phyloP scores from a whole-genome alignment of 1,140 invertebrate genomes.

The Drosophila nigromelanica region DNA sequence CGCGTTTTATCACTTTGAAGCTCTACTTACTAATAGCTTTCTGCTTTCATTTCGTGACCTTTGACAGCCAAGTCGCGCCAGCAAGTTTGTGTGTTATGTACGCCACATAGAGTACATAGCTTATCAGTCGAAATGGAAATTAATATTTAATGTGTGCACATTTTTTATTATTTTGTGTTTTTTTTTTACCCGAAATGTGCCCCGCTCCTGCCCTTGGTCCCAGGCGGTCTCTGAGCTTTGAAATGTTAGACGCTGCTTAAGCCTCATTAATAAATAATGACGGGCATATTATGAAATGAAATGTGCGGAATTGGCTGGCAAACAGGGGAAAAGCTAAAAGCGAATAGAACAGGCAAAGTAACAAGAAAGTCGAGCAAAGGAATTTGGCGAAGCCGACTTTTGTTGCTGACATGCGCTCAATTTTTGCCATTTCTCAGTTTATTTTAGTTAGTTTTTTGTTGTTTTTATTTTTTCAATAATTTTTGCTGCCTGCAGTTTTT shows the following conservation, averaged over 20 bases:
- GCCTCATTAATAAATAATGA: slow-evolving; percentile 81
- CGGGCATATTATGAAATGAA: slow-evolving; percentile 43
- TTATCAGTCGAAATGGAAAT: slow-evolving; percentile 81
- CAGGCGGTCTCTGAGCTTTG: slow-evolving; percentile 45
- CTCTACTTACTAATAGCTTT: no score
- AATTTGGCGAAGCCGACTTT: slow-evolving; percentile 20
- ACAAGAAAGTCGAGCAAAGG: background rate
- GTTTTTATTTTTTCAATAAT: slow-evolving; percentile 25
- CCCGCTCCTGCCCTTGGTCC: background rate
- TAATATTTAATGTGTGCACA: slow-evolving; percentile 77
- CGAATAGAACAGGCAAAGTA: background rate
- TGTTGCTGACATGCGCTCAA: slow-evolving; percentile 27
- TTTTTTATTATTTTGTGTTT: slow-evolving; percentile 59
- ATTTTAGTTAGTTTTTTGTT: background rate
- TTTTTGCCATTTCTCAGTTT: slow-evolving; percentile 9
- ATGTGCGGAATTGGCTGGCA: background rate
- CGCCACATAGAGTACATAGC: slow-evolving; percentile 25
- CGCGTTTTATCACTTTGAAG: background rate
- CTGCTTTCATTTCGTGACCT: slow-evolving; percentile 16
- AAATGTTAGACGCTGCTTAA: slow-evolving; percentile 80
- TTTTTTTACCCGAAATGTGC: background rate
- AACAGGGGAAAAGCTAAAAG: background rate
- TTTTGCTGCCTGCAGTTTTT: slow-evolving; percentile 22
- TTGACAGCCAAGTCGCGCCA: slow-evolving; percentile 15
- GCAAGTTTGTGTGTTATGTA: slow-evolving; percentile 12